Percentiles rank a stretch among this genome's conserved stretches.
Conservation (phyloP, 2,797 vertebrate species). For the Brotula barbata region DNA sequence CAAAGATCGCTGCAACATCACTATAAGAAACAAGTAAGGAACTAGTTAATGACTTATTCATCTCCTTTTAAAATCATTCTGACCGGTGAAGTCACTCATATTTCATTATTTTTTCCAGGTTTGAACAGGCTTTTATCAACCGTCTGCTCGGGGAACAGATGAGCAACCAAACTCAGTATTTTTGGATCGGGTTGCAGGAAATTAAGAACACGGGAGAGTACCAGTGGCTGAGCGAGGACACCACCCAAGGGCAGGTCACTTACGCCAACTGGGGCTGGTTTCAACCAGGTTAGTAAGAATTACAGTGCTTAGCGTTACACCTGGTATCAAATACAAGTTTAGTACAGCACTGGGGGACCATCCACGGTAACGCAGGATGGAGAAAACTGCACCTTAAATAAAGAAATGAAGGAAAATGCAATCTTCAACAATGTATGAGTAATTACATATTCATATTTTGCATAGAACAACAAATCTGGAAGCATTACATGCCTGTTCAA, state of each 20-base stretch:
- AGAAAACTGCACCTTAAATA: background rate
- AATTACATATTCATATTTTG: background rate
- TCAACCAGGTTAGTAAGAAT: constrained; percentile 75
- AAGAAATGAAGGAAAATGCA: background rate
- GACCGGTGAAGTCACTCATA: background rate
- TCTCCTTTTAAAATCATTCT: background rate
- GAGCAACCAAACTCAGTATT: constrained; percentile 76
- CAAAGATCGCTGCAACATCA: constrained; percentile 86
- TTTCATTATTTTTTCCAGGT: constrained; percentile 74
- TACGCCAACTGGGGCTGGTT: constrained; percentile 89
- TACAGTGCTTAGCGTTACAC: background rate
- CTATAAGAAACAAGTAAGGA: constrained; percentile 85
- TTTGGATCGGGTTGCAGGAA: constrained; percentile 92
- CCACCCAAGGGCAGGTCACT: constrained; percentile 62
- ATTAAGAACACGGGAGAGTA: constrained; percentile 82
- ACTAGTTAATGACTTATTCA: background rate
- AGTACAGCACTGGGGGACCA: background rate
- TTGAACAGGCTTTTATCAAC: constrained; percentile 94
- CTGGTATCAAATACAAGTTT: background rate
- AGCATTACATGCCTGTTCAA: background rate
- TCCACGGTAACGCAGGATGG: too few species aligned
- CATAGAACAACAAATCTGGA: background rate
- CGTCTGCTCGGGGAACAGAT: constrained; percentile 83
- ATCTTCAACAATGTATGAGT: too few species aligned
- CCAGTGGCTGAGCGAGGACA: constrained; percentile 80